These are phyloP conservation scores for Dasypolia templi DNA, from an alignment of 2,888 invertebrate species.

Conservation along the genomic window DNA sequence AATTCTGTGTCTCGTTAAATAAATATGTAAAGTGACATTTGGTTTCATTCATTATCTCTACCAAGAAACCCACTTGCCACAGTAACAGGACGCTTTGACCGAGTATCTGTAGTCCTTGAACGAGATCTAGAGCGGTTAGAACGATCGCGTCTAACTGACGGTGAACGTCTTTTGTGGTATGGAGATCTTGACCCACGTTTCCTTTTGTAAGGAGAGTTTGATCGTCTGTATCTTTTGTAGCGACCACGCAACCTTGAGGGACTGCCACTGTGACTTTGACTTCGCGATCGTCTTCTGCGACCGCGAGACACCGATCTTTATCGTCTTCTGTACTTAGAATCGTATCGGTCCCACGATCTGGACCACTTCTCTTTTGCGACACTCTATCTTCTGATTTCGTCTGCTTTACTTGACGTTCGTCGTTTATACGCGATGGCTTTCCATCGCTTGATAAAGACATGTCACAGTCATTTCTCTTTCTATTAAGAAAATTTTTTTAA, in stretches of 20 bases:
- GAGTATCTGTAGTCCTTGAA: slow-evolving; percentile 70
- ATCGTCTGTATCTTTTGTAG: slow-evolving; percentile 82
- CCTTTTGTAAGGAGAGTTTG: slow-evolving; percentile 87
- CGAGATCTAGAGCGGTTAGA: slow-evolving; percentile 68
- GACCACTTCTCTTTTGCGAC: slow-evolving; percentile 79
- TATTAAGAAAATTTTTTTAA: no score
- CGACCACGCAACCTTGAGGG: slow-evolving; percentile 82
- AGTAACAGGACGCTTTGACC: slow-evolving; percentile 77
- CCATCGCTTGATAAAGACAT: slow-evolving; percentile 85
- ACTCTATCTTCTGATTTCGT: slow-evolving; percentile 65
- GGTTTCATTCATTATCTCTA: no score
- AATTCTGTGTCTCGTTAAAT: no score
- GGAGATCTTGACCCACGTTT: slow-evolving; percentile 84
- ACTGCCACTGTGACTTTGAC: slow-evolving; percentile 77
- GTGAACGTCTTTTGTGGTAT: slow-evolving; percentile 78
- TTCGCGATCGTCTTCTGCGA: slow-evolving; percentile 78
- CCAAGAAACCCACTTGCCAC: no score
- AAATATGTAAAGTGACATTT: no score
- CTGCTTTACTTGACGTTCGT: slow-evolving; percentile 49
- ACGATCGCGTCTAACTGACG: slow-evolving; percentile 75
- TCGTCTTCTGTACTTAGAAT: slow-evolving; percentile 79
- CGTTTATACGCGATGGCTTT: slow-evolving; percentile 71
- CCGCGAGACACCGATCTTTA: slow-evolving; percentile 80
- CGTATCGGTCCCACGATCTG: slow-evolving; percentile 81
- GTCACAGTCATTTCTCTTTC: slow-evolving; percentile 82